Base-by-base conservation (phyloP, 2,888 invertebrate genomes). In the Onchidella celtica region DNA sequence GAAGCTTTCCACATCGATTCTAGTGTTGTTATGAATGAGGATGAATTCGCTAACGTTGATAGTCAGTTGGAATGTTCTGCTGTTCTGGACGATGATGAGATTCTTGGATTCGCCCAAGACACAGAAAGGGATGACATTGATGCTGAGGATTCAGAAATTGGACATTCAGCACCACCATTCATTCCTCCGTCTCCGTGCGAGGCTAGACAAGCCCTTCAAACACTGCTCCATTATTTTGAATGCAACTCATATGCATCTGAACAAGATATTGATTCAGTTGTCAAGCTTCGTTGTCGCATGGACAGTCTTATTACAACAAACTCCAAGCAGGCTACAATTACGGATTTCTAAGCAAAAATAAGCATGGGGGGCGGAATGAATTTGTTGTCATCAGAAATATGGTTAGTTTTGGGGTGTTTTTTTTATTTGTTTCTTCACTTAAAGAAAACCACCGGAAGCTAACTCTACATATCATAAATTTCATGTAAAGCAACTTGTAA, bases 31-130 rank as follows among this genome's bases (percentile, higher is more conserved):
- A 69, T 69, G 69, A 69, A 40, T 40, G 36, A 69, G 69, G 38
- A 36, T 6, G 69, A 69, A 40, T 69, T 69, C 40, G 34, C 36
- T n/a, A 69, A 32, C 21, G 69, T 32, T 69, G 69, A 69, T 24
- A 38, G 40, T 38, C n/a, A 69, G 24, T 34, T 69, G 36, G 6
- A 34, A 32, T 69, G n/a, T 24, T 38, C 36, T 3, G 69, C 38
- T 1, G 69, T 32, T 38, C 34, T 69, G 69, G 38, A 69, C 24
- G 69, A 69, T 69, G 69, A 69, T 69, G 69, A 69, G 69, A 69
- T 69, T 47, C 40, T 36, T 69, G 36, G 38, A 36, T 38, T 69
- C 24, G 38, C 29, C 32, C 69, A 34, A 36, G 69, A 38, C 61
- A 61, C 61, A 61, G 61, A 61, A 24, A 61, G 27, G 27, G 61